Evolutionary conservation across 2,888 invertebrate species (phyloP).

Genomic region (Lycocerus yunnanus): DNA sequence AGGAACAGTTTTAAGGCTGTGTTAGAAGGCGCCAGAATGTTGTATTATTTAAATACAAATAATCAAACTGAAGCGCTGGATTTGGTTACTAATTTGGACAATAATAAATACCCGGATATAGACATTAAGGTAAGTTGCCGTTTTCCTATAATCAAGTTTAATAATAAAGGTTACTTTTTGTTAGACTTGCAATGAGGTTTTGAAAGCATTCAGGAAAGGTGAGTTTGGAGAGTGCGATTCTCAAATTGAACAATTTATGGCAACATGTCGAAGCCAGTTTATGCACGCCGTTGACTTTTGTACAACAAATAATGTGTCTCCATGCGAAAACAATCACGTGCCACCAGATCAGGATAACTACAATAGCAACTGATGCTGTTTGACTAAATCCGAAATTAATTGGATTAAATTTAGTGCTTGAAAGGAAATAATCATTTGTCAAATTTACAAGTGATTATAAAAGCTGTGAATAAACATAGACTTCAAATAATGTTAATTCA

Average conservation of each 20-base stretch:
- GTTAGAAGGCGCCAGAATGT: slow-evolving; percentile 81
- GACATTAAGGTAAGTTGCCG: slow-evolving; percentile 58
- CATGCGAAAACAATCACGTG: slow-evolving; percentile 43
- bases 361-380: slow-evolving; percentile 45
- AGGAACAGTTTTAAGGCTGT: slow-evolving; percentile 73
- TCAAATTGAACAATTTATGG: slow-evolving; percentile 70
- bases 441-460: slow-evolving; percentile 20
- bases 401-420: slow-evolving; percentile 27
- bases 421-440: slow-evolving; percentile 13
- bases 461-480: slow-evolving; percentile 30
- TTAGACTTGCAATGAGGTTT: slow-evolving; percentile 81
- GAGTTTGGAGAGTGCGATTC: slow-evolving; percentile 78
- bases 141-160: background rate
- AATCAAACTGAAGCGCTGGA: slow-evolving; percentile 68
- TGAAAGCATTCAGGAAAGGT: slow-evolving; percentile 76
- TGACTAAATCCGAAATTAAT: slow-evolving; percentile 23
- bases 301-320: slow-evolving; percentile 39
- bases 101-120: slow-evolving; percentile 58
- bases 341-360: slow-evolving; percentile 43
- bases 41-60: slow-evolving; percentile 73
- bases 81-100: slow-evolving; percentile 63
- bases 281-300: slow-evolving; percentile 80
- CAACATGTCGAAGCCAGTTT: slow-evolving; percentile 74
- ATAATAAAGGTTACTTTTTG: slow-evolving; percentile 40
- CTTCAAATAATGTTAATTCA: slow-evolving; percentile 32